Percentiles rank a stretch among this genome's conserved stretches.
Evolutionary conservation across 1,140 invertebrate genomes (phyloP).

Genomic region (Leptinotarsa undecemlineata): DNA sequence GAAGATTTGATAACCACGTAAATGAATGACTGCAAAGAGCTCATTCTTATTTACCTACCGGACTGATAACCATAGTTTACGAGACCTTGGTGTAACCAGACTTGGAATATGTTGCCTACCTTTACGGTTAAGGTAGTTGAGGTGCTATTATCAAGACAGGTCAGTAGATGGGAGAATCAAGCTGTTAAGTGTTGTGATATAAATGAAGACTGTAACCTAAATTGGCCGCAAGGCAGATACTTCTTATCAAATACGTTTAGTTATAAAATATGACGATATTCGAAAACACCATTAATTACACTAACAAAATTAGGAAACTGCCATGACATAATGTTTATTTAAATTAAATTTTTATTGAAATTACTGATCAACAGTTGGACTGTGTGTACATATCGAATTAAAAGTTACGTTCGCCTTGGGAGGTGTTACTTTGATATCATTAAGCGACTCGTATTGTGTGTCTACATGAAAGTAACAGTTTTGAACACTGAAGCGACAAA

Average conservation of each 20-base stretch:
- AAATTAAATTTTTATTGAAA: neutral
- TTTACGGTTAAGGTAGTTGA: too few species aligned
- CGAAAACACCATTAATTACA: neutral
- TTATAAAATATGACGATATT: neutral
- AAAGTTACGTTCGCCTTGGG: conserved; percentile 5
- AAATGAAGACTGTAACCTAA: too few species aligned
- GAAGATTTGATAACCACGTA: neutral
- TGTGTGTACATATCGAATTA: conserved; percentile 6
- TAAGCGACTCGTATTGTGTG: neutral
- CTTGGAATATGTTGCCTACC: neutral
- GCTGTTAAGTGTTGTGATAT: too few species aligned
- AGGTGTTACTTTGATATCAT: conserved; percentile 1
- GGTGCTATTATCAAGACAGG: too few species aligned
- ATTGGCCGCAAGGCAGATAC: too few species aligned
- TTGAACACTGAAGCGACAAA: too few species aligned
- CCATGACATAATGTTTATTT: conserved; percentile 10
- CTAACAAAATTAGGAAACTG: conserved; percentile 7
- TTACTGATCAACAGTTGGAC: neutral
- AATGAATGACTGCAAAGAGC: neutral
- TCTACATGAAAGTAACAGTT: too few species aligned
- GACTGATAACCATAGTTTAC: neutral
- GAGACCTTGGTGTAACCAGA: neutral
- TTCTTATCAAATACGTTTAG: too few species aligned
- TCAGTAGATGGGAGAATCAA: too few species aligned
- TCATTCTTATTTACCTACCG: neutral